phyloP scores from a whole-genome alignment of 2,797 vertebrate genomes.

The Dallia pectoralis region DNA sequence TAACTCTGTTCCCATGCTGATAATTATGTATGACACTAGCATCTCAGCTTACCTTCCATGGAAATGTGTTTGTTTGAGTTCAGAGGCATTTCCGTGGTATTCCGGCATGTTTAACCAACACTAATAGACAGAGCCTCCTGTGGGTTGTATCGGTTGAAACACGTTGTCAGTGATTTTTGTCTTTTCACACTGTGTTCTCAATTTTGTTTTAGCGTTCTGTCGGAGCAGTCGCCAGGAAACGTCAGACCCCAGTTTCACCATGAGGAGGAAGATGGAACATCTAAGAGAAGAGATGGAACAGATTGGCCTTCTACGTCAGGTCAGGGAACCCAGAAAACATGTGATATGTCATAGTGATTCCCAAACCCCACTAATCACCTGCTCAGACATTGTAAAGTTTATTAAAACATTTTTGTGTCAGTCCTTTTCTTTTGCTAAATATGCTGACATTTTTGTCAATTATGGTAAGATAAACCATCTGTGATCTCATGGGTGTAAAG shows the following conservation, averaged over 20 bases:
- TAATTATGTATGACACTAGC: not conserved
- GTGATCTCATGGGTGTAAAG: no score
- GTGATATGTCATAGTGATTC: not conserved
- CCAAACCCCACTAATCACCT: not conserved
- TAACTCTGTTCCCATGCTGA: not conserved
- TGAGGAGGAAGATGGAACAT: constrained; percentile 99
- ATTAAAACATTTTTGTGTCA: not conserved
- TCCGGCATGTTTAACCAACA: not conserved
- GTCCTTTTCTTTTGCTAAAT: not conserved
- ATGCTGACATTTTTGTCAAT: not conserved
- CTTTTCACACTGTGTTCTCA: not conserved
- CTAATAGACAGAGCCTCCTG: not conserved
- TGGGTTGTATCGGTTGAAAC: not conserved
- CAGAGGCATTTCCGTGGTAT: not conserved
- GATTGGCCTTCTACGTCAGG: constrained; percentile 87
- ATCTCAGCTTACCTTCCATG: not conserved
- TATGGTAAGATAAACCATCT: no score
- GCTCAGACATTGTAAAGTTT: not conserved
- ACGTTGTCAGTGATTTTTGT: not conserved
- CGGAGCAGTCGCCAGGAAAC: constrained; percentile 82
- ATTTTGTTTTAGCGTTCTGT: constrained; percentile 78
- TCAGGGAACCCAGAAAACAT: constrained; percentile 54
- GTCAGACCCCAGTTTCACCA: constrained; percentile 94
- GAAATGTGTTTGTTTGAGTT: not conserved
- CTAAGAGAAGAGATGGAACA: constrained; percentile 95